phyloP scores from a whole-genome alignment of 2,888 invertebrate genomes.

The Andrena haemorrhoa region DNA sequence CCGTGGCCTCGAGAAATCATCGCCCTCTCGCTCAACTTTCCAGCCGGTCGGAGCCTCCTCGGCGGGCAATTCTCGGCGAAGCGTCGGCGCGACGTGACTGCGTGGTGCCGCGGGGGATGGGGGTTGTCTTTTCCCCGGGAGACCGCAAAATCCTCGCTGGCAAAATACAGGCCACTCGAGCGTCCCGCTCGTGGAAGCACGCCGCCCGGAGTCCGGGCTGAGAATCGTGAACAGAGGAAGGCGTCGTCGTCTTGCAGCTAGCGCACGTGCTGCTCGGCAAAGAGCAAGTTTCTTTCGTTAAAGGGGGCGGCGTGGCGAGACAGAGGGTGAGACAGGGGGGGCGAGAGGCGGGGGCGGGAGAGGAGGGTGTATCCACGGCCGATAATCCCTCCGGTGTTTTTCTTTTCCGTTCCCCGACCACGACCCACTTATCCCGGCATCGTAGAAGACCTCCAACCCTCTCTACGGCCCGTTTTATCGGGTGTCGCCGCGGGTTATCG shows the following conservation, averaged over 20 bases:
- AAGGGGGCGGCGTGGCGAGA: constrained; percentile 46
- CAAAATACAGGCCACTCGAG: constrained; percentile 60
- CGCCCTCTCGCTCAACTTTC: constrained; percentile 30
- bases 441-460: constrained; percentile 70
- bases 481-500: constrained; percentile 85
- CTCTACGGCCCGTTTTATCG: constrained; percentile 82
- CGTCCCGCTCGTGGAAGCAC: constrained; percentile 57
- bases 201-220: constrained; percentile 44
- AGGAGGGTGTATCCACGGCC: constrained; percentile 75
- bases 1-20: constrained; percentile 24
- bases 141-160: constrained; percentile 57
- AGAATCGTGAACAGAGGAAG: constrained; percentile 59
- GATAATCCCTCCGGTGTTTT: constrained; percentile 83
- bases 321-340: constrained; percentile 2
- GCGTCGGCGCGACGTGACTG: constrained; percentile 50
- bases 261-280: constrained; percentile 63
- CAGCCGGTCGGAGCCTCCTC: constrained; percentile 27
- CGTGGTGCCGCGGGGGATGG: neutral
- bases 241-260: constrained; percentile 37
- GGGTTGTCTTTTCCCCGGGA: constrained; percentile 44
- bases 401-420: constrained; percentile 76
- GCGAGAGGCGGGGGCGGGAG: constrained; percentile 19
- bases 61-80: constrained; percentile 35
- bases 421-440: constrained; percentile 76
- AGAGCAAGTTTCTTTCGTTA: constrained; percentile 71